Evolutionary conservation across 2,113 vertebrate species (phyloP), one percentile per base, ranked within the genome.

Genomic region (Myodes glareolus): DNA sequence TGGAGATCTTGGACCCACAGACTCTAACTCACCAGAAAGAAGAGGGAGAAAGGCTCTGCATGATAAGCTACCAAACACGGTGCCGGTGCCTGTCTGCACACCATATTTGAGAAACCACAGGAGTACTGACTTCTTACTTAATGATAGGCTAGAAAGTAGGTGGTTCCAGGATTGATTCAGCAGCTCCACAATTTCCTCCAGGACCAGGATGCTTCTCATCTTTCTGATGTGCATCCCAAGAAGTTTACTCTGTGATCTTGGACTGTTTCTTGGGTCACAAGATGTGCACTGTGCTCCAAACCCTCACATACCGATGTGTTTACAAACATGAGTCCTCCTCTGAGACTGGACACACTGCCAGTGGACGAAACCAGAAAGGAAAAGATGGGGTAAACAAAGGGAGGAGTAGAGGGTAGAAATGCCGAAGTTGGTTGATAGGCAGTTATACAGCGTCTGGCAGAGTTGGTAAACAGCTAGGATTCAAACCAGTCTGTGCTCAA

Each of bases 211-310:
- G 61, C 52, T 80, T 92, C 87, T 77, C 58, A 58, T 87, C n/a
- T 92, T 90, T 88, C 89, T 81, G 45, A 89, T 58, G 17, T 93
- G 27, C 42, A n/a, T 85, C 70, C 92, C 55, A 89, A 88, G 76
- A 87, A 72, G 45, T 23, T 81, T 42, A 85, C 33, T 50, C 94
- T 92, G 93, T 81, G 2, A 82, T 61, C 81, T 88, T 61, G 67
- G 65, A 23, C 36, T 52, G 85, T 94, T 97, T 96, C 77, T 52
- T 97, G 42, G 72, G 88, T 42, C 61, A 91, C 63, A 92, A 92
- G 39, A 88, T 65, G 76, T 39, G 45, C 33, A 78, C 45, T 4
- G 45, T 87, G n/a, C 29, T 91, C 78, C 45, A 52, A 94, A 29
- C 12, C 52, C 92, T 89, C 72, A 93, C 52, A 52, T 14, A 55